These are phyloP conservation scores for Channa argus DNA, from an alignment of 2,113 vertebrate species.

Conservation along the genomic window DNA sequence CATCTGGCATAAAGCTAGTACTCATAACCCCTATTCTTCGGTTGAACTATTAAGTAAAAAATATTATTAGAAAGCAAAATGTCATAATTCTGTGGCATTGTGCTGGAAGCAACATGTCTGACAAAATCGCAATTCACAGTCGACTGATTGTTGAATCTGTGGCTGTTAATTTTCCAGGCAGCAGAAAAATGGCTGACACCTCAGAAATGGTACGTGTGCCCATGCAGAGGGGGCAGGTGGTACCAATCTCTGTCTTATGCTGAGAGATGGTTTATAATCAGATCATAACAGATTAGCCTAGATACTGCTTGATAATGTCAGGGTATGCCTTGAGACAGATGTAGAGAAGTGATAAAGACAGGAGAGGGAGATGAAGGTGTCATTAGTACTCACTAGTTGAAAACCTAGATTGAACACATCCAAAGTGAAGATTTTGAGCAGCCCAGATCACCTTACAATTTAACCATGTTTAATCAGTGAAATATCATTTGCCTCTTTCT, in stretches of 20 bases:
- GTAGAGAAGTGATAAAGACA: constrained; percentile 55
- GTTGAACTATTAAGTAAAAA: constrained; percentile 35
- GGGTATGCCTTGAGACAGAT: constrained; percentile 79
- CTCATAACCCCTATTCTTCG: constrained; percentile 63
- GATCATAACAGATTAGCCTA: constrained; percentile 88
- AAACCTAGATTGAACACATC: neutral
- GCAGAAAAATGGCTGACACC: constrained; percentile 90
- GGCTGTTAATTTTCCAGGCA: constrained; percentile 89
- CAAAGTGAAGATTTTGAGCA: neutral
- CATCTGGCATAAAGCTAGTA: constrained; percentile 79
- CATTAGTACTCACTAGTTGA: constrained; percentile 28
- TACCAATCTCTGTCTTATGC: constrained; percentile 76
- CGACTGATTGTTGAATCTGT: constrained; percentile 85
- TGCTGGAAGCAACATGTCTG: constrained; percentile 52
- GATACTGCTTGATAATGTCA: constrained; percentile 85
- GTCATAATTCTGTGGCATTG: constrained; percentile 54
- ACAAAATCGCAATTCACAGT: constrained; percentile 80
- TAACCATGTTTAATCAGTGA: neutral
- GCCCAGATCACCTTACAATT: neutral
- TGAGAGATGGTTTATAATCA: constrained; percentile 74
- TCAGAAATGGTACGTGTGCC: constrained; percentile 69
- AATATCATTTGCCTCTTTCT: neutral
- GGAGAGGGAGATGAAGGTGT: constrained; percentile 21
- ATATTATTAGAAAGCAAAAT: constrained; percentile 66
- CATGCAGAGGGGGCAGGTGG: constrained; percentile 80